These are phyloP conservation scores for Psophia crepitans DNA, from an alignment of 2,113 vertebrate genomes.

Conservation along the genomic window DNA sequence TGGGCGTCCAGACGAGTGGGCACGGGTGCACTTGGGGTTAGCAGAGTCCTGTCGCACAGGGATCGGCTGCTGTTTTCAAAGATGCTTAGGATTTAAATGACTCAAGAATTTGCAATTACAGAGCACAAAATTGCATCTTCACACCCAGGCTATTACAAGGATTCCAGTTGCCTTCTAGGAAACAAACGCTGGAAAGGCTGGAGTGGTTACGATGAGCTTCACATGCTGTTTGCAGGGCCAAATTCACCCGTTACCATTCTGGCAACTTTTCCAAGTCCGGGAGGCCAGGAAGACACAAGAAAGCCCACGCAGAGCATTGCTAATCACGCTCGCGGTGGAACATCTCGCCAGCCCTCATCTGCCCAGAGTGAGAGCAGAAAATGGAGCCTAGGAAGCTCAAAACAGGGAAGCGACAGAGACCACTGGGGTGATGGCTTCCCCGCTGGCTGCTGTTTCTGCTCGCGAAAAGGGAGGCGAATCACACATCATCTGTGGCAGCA, in stretches of 20 bases:
- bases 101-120: neutral
- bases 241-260: neutral
- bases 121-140: neutral
- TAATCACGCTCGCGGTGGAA: neutral
- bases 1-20: neutral
- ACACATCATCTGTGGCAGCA: neutral
- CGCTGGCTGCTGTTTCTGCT: neutral
- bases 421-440: neutral
- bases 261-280: neutral
- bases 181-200: neutral
- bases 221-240: neutral
- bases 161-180: neutral
- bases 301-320: neutral
- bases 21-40: neutral
- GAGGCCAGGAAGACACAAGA: neutral
- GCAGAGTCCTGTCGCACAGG: neutral
- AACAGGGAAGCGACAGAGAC: neutral
- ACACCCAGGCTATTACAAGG: conserved; percentile 18
- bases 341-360: neutral
- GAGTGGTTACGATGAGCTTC: neutral
- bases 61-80: conserved; percentile 40
- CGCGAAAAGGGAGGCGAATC: neutral
- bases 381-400: neutral
- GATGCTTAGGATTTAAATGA: neutral
- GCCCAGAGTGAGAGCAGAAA: neutral